Percentiles rank a stretch among this genome's conserved stretches.
phyloP scores from a whole-genome alignment of 2,113 vertebrate species.

The Melanotaenia duboulayi region DNA sequence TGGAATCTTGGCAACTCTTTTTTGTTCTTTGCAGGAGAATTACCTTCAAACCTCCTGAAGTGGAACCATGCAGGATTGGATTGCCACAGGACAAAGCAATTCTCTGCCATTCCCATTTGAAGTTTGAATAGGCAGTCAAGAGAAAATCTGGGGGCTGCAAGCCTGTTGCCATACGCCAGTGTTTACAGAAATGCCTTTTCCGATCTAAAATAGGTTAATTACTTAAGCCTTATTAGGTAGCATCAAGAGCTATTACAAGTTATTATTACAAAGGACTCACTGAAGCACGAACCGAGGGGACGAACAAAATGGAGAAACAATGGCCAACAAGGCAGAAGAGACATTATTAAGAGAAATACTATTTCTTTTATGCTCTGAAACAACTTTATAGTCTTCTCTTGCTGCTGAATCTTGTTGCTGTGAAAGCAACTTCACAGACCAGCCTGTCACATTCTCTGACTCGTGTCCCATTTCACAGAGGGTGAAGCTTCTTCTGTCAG shows the following conservation, averaged over 20 bases:
- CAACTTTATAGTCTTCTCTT: conserved; percentile 23
- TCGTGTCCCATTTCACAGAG: conserved; percentile 45
- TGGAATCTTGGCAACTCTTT: conserved; percentile 69
- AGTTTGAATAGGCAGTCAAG: conserved; percentile 59
- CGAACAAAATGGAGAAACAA: conserved; percentile 30
- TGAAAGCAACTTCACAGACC: conserved; percentile 52
- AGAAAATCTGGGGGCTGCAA: conserved; percentile 48
- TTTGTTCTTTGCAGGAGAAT: conserved; percentile 52
- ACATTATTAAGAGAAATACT: conserved; percentile 16
- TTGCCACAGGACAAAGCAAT: conserved; percentile 70
- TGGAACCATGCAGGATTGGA: conserved; percentile 72
- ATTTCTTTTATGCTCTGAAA: conserved; percentile 28
- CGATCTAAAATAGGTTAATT: conserved; percentile 63
- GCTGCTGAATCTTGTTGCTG: conserved; percentile 23
- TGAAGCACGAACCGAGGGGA: conserved; percentile 13
- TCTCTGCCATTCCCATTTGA: conserved; percentile 57
- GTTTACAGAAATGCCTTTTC: conserved; percentile 62
- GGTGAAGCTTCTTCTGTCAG: conserved; percentile 17
- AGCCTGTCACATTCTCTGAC: conserved; percentile 56
- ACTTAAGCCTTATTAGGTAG: conserved; percentile 57
- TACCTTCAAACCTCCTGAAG: conserved; percentile 72
- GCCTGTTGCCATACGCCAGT: conserved; percentile 50
- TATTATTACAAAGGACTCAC: conserved; percentile 49
- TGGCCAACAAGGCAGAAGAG: conserved; percentile 5
- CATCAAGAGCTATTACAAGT: conserved; percentile 55